Percentiles rank a stretch among this genome's conserved stretches.
Conservation (phyloP, 2,888 invertebrate species). For the Chaetogeoica ovagalla region DNA sequence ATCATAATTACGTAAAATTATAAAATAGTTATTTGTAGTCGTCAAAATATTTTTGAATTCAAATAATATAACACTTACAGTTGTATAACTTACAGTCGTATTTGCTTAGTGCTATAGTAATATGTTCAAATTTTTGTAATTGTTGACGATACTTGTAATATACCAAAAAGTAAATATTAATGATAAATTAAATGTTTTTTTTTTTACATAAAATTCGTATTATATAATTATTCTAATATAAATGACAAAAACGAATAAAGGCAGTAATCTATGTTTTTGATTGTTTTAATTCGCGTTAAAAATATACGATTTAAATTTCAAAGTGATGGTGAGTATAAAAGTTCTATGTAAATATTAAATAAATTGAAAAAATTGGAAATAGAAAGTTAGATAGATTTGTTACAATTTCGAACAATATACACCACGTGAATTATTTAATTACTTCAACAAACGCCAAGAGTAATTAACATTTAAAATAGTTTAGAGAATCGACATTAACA, state of each 20-base stretch:
- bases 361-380: background rate
- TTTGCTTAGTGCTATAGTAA: too few relatives aligned
- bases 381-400: background rate
- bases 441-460: background rate
- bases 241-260: too few relatives aligned
- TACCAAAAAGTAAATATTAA: too few relatives aligned
- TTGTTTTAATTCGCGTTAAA: too few relatives aligned
- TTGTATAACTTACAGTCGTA: background rate
- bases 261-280: too few relatives aligned
- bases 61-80: background rate
- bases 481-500: background rate
- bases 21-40: background rate
- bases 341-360: background rate
- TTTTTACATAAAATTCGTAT: too few relatives aligned
- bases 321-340: background rate
- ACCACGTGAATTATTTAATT: background rate
- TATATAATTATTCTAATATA: too few relatives aligned
- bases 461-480: constrained; percentile 10
- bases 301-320: too few relatives aligned
- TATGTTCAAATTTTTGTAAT: too few relatives aligned
- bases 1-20: background rate
- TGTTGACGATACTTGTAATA: too few relatives aligned
- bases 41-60: background rate
- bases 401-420: background rate
- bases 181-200: too few relatives aligned